Conservation (phyloP, 2,888 invertebrate species). For the Leucophora obtusa region DNA sequence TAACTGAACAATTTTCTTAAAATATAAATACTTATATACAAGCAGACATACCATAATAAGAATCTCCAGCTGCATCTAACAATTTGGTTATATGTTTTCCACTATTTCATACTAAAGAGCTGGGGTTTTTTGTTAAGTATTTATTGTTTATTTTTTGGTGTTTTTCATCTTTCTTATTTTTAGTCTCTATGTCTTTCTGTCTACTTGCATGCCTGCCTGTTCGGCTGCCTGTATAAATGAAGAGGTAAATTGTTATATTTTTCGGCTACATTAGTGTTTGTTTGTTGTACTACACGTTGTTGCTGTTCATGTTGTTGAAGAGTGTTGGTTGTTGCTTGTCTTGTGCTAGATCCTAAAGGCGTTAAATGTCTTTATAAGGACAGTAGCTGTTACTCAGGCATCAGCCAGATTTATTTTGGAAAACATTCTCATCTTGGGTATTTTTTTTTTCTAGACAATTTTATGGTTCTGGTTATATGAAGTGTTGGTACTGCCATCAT, state of each 20-base stretch:
- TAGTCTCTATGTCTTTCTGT: constrained; percentile 14
- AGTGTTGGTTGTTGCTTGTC: constrained; percentile 48
- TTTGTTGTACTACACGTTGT: constrained; percentile 12
- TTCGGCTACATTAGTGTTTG: constrained; percentile 38
- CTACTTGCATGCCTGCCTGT: too few species aligned
- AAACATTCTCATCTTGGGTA: constrained; percentile 44
- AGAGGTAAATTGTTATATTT: constrained; percentile 50
- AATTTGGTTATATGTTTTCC: constrained; percentile 4
- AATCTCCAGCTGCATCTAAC: constrained; percentile 31
- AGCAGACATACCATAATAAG: neutral
- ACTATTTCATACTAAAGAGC: constrained; percentile 6
- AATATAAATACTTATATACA: neutral
- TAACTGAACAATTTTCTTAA: constrained; percentile 27
- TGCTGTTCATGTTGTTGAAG: constrained; percentile 1
- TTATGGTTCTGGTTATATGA: neutral
- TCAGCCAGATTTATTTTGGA: constrained; percentile 55
- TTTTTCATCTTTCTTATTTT: constrained; percentile 39
- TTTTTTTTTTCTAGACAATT: neutral
- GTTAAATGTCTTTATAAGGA: constrained; percentile 62
- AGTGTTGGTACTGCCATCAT: constrained; percentile 21
- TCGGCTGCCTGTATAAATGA: constrained; percentile 2
- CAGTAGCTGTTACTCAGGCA: constrained; percentile 55
- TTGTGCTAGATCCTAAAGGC: constrained; percentile 50
- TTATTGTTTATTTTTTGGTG: constrained; percentile 35
- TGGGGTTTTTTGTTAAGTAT: constrained; percentile 30